Evolutionary conservation across 2,888 invertebrate genomes (phyloP).

Genomic region (Oithona nana): DNA sequence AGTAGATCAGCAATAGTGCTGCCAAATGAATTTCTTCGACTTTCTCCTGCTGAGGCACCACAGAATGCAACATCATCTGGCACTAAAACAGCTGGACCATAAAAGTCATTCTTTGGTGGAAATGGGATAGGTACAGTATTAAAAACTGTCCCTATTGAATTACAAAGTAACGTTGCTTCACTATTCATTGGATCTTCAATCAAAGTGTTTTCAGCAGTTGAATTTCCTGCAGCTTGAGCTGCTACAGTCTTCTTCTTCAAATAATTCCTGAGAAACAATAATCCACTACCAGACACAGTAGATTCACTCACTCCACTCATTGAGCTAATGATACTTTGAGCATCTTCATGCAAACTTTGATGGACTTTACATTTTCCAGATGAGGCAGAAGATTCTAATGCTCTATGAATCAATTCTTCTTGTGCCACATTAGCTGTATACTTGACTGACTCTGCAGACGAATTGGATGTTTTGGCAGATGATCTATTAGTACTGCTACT

Average conservation of each 20-base stretch:
- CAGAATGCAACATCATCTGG: not conserved
- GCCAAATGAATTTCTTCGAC: not conserved
- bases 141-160: not conserved
- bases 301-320: not conserved
- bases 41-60: not conserved
- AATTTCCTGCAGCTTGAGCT: not conserved
- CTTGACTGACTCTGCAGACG: not conserved
- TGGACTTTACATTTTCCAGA: not conserved
- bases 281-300: slow-evolving; percentile 2
- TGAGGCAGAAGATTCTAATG: not conserved
- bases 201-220: not conserved
- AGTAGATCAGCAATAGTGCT: slow-evolving; percentile 8
- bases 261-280: slow-evolving; percentile 9
- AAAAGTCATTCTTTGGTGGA: slow-evolving; percentile 7
- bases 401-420: not conserved
- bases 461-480: not conserved
- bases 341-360: not conserved
- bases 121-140: slow-evolving; percentile 2
- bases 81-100: slow-evolving; percentile 2
- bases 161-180: not conserved
- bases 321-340: not conserved
- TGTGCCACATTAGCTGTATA: not conserved
- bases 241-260: slow-evolving; percentile 1
- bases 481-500: not conserved
- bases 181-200: not conserved